phyloP scores from a whole-genome alignment of 2,797 vertebrate genomes.

The Acestrorhynchus altus region DNA sequence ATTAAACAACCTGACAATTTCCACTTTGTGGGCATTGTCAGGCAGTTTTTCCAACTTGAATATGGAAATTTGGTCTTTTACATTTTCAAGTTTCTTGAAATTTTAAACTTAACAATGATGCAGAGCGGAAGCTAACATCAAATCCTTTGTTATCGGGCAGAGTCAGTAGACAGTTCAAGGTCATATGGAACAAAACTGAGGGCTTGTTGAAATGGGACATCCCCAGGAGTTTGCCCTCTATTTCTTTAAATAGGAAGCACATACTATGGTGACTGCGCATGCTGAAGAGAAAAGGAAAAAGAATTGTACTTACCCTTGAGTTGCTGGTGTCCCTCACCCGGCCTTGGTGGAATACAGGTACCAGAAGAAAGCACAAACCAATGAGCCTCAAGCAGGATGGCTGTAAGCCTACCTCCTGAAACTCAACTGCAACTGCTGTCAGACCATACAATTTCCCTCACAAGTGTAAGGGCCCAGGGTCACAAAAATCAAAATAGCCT shows the following conservation, averaged over 20 bases:
- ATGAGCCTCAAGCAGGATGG: too few relatives aligned
- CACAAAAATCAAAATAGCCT: too few relatives aligned
- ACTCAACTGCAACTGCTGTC: too few relatives aligned
- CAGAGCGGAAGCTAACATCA: background rate
- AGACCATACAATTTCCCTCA: too few relatives aligned
- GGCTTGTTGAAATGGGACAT: background rate
- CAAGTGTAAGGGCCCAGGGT: too few relatives aligned
- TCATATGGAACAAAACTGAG: constrained; percentile 8
- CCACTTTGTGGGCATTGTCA: constrained; percentile 15
- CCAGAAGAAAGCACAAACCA: too few relatives aligned
- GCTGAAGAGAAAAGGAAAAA: too few relatives aligned
- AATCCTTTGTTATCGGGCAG: background rate
- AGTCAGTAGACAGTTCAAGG: background rate
- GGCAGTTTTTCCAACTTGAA: constrained; percentile 26
- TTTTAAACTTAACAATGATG: background rate
- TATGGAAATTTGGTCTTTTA: background rate
- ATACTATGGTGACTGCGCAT: constrained; percentile 29
- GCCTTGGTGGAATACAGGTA: too few relatives aligned
- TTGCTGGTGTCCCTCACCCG: too few relatives aligned
- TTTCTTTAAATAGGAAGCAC: background rate
- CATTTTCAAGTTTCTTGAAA: background rate
- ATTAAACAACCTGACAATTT: constrained; percentile 38
- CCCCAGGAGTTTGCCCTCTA: background rate
- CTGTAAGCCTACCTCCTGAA: too few relatives aligned
- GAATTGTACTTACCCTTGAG: too few relatives aligned